phyloP scores from a whole-genome alignment of 2,113 vertebrate genomes.

The Chiloscyllium plagiosum region DNA sequence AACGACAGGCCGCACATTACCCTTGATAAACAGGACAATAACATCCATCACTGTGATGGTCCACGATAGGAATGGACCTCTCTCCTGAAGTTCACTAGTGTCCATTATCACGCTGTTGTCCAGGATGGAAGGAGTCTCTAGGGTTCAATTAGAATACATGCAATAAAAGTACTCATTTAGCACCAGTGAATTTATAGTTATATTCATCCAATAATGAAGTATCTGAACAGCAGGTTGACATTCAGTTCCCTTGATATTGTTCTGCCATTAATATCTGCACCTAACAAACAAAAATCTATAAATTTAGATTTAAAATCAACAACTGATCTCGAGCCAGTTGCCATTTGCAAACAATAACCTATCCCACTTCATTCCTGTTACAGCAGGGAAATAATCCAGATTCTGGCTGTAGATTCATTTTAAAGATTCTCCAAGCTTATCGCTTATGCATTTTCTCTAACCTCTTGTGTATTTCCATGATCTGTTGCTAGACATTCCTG shows the following conservation, averaged over 20 bases:
- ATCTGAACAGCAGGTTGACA: not conserved
- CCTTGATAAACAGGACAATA: constrained; percentile 42
- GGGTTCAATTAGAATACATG: not conserved
- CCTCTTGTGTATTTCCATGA: not conserved
- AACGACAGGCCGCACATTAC: constrained; percentile 48
- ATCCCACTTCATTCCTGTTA: not conserved
- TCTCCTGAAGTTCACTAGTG: constrained; percentile 40
- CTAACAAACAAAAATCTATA: too few relatives aligned
- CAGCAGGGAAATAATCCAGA: not conserved
- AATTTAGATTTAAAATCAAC: too few relatives aligned
- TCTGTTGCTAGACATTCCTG: not conserved
- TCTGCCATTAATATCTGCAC: not conserved
- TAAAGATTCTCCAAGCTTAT: not conserved
- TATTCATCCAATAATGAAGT: not conserved
- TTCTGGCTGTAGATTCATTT: not conserved
- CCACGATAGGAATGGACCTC: constrained; percentile 39
- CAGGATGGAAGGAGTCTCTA: constrained; percentile 43
- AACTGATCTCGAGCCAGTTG: too few relatives aligned
- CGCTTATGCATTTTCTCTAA: not conserved
- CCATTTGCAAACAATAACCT: too few relatives aligned
- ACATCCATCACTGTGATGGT: constrained; percentile 42
- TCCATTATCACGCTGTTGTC: constrained; percentile 43
- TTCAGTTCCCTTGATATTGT: not conserved
- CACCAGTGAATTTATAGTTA: not conserved
- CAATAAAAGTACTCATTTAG: not conserved